phyloP scores from a whole-genome alignment of 2,113 vertebrate genomes.

The Peromyscus maniculatus region DNA sequence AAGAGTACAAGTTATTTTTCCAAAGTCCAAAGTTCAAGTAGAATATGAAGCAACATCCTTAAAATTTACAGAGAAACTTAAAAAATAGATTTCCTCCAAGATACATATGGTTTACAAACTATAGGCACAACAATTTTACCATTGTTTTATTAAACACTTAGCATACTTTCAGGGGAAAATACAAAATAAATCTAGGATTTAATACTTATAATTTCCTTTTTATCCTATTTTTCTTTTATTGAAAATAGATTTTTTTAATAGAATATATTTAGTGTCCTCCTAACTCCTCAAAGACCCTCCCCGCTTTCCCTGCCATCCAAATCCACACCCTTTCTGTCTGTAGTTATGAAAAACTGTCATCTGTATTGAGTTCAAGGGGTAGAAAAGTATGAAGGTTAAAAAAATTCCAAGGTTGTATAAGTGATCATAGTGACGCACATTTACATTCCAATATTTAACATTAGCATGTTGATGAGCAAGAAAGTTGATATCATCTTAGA shows the following conservation, averaged over 20 bases:
- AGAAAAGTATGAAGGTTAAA: slow-evolving; percentile 56
- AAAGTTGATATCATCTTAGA: background rate
- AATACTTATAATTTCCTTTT: slow-evolving; percentile 1
- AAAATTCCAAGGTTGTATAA: background rate
- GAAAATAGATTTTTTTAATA: background rate
- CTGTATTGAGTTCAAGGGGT: slow-evolving; percentile 8
- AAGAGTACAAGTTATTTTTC: slow-evolving; percentile 15
- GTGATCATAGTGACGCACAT: slow-evolving; percentile 36
- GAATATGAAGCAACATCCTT: slow-evolving; percentile 36
- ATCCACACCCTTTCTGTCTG: background rate
- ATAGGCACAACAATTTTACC: background rate
- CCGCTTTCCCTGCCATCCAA: too few relatives aligned
- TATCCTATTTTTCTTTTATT: background rate
- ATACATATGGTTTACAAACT: background rate
- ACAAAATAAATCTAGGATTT: background rate
- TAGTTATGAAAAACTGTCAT: background rate
- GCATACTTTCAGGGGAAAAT: slow-evolving; percentile 14
- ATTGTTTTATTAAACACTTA: background rate
- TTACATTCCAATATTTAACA: slow-evolving; percentile 2
- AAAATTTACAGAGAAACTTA: slow-evolving; percentile 22
- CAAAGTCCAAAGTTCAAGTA: background rate
- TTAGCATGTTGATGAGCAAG: slow-evolving; percentile 21
- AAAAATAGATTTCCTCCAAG: slow-evolving; percentile 19
- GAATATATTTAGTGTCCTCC: background rate
- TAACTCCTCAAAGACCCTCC: background rate